Conservation (phyloP, 2,888 invertebrate species). For the Cordilura impudica region DNA sequence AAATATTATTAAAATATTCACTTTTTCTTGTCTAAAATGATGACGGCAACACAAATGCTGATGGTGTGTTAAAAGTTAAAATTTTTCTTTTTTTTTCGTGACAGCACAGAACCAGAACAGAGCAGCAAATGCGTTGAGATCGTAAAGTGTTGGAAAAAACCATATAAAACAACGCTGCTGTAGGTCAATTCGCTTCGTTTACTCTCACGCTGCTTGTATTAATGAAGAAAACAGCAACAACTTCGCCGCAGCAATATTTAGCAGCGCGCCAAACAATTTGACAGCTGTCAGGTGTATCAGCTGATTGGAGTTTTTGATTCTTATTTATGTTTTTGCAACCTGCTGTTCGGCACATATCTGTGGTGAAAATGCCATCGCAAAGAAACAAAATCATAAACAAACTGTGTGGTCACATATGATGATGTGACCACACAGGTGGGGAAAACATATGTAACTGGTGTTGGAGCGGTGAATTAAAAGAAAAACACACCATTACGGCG, state of each 20-base stretch:
- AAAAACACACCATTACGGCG: background rate
- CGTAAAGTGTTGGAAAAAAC: slow-evolving; percentile 46
- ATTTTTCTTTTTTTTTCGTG: slow-evolving; percentile 49
- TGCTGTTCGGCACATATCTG: slow-evolving; percentile 29
- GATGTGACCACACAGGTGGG: slow-evolving; percentile 9
- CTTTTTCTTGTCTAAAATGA: slow-evolving; percentile 56
- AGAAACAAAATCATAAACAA: background rate
- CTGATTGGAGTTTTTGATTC: slow-evolving; percentile 48
- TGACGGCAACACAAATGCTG: slow-evolving; percentile 62
- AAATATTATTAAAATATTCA: slow-evolving; percentile 33
- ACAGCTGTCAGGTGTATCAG: slow-evolving; percentile 59
- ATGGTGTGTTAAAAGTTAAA: slow-evolving; percentile 52
- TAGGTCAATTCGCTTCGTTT: slow-evolving; percentile 45
- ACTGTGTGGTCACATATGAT: too few species aligned
- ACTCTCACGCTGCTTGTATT: slow-evolving; percentile 38
- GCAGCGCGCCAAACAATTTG: slow-evolving; percentile 59
- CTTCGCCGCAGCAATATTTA: slow-evolving; percentile 55
- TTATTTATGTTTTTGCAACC: slow-evolving; percentile 40
- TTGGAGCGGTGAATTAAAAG: background rate
- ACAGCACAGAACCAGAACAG: slow-evolving; percentile 64
- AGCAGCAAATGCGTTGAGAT: slow-evolving; percentile 62
- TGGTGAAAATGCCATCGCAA: slow-evolving; percentile 57
- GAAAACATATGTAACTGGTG: slow-evolving; percentile 32
- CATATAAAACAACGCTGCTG: slow-evolving; percentile 36
- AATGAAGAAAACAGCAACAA: slow-evolving; percentile 48